Conservation (phyloP, 2,797 vertebrate genomes). For the Acipenser ruthenus region DNA sequence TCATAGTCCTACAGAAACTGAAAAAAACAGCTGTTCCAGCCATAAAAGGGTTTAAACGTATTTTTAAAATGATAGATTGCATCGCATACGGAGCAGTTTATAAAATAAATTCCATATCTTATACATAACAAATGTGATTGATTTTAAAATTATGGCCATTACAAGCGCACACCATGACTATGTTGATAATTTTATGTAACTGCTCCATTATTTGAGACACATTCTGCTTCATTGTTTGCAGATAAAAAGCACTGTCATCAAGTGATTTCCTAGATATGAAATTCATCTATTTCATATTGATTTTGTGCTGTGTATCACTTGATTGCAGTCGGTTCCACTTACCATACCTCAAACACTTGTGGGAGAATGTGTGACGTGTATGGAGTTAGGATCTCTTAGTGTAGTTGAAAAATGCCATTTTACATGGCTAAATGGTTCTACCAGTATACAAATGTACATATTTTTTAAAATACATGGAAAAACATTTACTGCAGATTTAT, state of each 20-base stretch:
- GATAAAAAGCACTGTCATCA: conserved; percentile 15
- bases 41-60: conserved; percentile 20
- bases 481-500: no score
- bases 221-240: conserved; percentile 27
- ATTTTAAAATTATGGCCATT: conserved; percentile 31
- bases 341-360: background rate
- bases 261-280: conserved; percentile 13
- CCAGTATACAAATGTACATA: background rate
- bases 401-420: background rate
- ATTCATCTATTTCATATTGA: conserved; percentile 11
- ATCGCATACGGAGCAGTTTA: conserved; percentile 14
- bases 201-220: conserved; percentile 4
- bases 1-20: conserved; percentile 22
- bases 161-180: background rate
- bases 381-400: background rate
- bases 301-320: conserved; percentile 5
- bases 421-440: background rate
- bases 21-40: conserved; percentile 36
- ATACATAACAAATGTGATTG: conserved; percentile 37
- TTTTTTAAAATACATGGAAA: no score
- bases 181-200: conserved; percentile 8
- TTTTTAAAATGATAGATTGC: conserved; percentile 38
- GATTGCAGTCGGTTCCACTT: conserved; percentile 9
- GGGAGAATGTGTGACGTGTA: conserved; percentile 10
- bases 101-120: conserved; percentile 32